A percentile compares a stretch with the other conserved stretches of the same genome.
phyloP scores from a whole-genome alignment of 2,888 invertebrate species.

The Hydroisotoma schaefferi region DNA sequence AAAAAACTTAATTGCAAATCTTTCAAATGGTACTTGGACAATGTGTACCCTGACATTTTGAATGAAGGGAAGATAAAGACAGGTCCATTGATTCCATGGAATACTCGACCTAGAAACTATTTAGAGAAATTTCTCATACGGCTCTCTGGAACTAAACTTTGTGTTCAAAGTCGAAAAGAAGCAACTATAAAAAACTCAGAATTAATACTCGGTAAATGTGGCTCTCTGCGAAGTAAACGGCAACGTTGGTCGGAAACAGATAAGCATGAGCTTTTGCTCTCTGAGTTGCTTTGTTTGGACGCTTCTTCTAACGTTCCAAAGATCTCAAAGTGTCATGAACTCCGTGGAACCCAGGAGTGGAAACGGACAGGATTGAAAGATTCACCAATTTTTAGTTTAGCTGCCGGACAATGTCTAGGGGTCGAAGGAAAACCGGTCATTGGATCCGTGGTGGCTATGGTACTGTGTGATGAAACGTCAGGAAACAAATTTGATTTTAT shows the following conservation, averaged over 20 bases:
- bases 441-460: constrained; percentile 37
- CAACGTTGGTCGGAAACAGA: constrained; percentile 82
- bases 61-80: constrained; percentile 47
- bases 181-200: constrained; percentile 73
- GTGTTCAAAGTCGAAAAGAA: constrained; percentile 73
- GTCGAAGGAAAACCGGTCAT: constrained; percentile 43
- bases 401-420: constrained; percentile 78
- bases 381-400: constrained; percentile 76
- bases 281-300: constrained; percentile 80
- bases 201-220: constrained; percentile 67
- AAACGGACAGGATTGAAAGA: constrained; percentile 49
- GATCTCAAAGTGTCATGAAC: constrained; percentile 87
- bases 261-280: constrained; percentile 75
- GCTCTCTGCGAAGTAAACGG: constrained; percentile 65
- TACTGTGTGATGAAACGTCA: constrained; percentile 38
- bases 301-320: constrained; percentile 65
- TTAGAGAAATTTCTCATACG: constrained; percentile 60
- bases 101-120: constrained; percentile 60
- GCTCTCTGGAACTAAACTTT: constrained; percentile 67
- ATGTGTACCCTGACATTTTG: constrained; percentile 73
- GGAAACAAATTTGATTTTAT: constrained; percentile 29
- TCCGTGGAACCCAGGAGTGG: constrained; percentile 91
- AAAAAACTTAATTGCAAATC: constrained; percentile 71
- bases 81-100: constrained; percentile 66
- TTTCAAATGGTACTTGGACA: constrained; percentile 83